Base-by-base conservation (phyloP, 1,140 invertebrate species). In the Euura lappo region DNA sequence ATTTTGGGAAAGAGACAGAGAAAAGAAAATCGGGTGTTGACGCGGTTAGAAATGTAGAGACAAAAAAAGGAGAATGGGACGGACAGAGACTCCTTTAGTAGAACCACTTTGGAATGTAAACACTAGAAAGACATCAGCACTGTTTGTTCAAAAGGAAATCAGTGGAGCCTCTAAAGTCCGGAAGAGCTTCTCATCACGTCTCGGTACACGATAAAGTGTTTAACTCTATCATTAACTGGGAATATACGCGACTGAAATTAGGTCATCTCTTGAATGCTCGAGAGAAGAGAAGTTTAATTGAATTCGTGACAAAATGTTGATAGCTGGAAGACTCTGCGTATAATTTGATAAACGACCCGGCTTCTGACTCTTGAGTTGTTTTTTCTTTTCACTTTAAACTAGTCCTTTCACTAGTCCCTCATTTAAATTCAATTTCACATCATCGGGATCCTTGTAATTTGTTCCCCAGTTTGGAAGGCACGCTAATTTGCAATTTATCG, bases 61-160 rank as follows among this genome's bases (percentile, higher is more conserved):
- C 51, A 60, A 60, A 60, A 60, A 11, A 60, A 8, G 51, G 6
- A n/a, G 6, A 60, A 60, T 60, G 51, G 51, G 51, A n/a, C 8
- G 51, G 8, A 60, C 10, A 60, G 8, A 60, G 28, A 28, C 28
- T 28, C 51, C 51, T 4, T 60, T n/a, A 60, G 13, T 60, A 6
- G 51, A 60, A 60, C 51, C 51, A 60, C 51, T 60, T 60, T 60
- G 51, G 6, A 60, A 60, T n/a, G 51, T 60, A 60, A 60, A 60
- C 51, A 60, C 51, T 60, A 60, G 51, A 60, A 60, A 60, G 10
- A 60, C 51, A 60, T 60, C 51, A 60, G 51, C 51, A n/a, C 51
- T 60, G 51, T 60, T 60, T 60, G 13, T 60, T 60, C 51, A 60
- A 60, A 28, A 60, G 51, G 51, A 60, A 60, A 60, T 60, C 51